Evolutionary conservation across 2,888 invertebrate species (phyloP).

Genomic region (Megalurothrips usitatus): DNA sequence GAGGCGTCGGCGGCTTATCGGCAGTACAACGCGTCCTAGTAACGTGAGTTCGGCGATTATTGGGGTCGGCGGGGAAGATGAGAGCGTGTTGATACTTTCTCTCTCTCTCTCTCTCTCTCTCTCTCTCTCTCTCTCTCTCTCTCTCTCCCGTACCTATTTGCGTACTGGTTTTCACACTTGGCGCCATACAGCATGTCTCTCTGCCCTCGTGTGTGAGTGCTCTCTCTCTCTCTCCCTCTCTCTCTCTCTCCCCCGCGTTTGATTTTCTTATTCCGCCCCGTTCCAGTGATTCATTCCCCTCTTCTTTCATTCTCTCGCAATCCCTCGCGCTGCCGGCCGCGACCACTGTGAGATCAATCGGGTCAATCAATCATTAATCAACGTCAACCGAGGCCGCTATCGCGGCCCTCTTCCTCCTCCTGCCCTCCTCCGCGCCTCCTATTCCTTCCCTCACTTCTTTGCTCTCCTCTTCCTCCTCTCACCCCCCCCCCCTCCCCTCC

Average conservation of each 20-base stretch:
- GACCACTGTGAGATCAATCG: not conserved
- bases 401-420: no score
- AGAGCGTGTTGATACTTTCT: no score
- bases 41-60: no score
- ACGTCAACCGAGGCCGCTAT: not conserved
- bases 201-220: not conserved
- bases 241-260: no score
- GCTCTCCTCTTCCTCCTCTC: no score
- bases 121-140: not conserved
- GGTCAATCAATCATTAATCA: constrained; percentile 11
- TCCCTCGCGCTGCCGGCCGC: not conserved
- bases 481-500: not conserved
- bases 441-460: no score
- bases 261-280: not conserved
- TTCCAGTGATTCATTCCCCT: not conserved
- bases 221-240: no score
- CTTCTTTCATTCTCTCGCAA: not conserved
- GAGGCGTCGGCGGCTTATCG: no score
- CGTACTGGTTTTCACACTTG: not conserved
- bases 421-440: no score
- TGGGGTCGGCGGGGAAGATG: no score
- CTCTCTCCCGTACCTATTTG: not conserved
- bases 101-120: no score
- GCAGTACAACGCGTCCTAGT: no score
- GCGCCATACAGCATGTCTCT: not conserved